Evolutionary conservation across 2,888 invertebrate genomes (phyloP).

Genomic region (Brenthis ino): DNA sequence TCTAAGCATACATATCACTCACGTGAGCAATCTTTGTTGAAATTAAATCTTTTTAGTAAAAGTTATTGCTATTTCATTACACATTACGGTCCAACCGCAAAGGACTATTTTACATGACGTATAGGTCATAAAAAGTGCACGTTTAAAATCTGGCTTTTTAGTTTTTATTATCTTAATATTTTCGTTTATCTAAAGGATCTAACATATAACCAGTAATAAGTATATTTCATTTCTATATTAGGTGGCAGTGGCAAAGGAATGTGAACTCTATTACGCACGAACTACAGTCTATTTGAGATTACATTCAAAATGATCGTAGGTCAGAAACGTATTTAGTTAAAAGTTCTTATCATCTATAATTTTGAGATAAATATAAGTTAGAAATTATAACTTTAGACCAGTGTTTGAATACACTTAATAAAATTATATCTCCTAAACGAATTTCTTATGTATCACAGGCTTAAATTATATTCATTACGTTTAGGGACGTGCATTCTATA

Average conservation of each 20-base stretch:
- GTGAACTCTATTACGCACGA: constrained; percentile 21
- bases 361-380: constrained; percentile 28
- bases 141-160: constrained; percentile 1
- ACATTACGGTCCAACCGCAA: constrained; percentile 35
- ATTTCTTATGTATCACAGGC: constrained; percentile 81
- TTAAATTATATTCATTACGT: constrained; percentile 77
- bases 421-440: constrained; percentile 67
- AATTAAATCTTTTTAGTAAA: constrained; percentile 39
- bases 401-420: constrained; percentile 59
- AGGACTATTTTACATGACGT: constrained; percentile 25
- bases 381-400: constrained; percentile 25
- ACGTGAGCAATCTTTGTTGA: constrained; percentile 46
- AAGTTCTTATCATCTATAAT: constrained; percentile 17
- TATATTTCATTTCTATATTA: constrained; percentile 25
- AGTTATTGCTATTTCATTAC: constrained; percentile 45
- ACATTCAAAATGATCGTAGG: constrained; percentile 17
- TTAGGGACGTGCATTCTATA: constrained; percentile 81
- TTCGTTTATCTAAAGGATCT: constrained; percentile 6
- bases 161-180: constrained; percentile 14
- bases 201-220: constrained; percentile 20
- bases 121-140: not conserved
- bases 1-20: constrained; percentile 43
- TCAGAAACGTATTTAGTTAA: constrained; percentile 19
- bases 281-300: constrained; percentile 31
- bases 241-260: constrained; percentile 39